Evolutionary conservation across 1,140 invertebrate genomes (phyloP).

Genomic region (Melitaea cinxia): DNA sequence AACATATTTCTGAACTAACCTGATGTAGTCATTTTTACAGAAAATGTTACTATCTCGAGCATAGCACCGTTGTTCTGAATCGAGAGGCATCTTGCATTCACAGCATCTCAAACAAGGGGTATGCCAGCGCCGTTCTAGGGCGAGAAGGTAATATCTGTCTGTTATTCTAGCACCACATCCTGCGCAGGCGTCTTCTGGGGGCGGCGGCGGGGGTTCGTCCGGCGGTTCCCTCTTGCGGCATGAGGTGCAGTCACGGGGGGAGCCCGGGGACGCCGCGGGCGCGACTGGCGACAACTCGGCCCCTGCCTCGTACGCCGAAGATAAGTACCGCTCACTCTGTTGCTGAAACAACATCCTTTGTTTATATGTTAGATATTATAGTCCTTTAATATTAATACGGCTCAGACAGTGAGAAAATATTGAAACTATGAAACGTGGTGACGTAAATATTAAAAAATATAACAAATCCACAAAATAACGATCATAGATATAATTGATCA

Average conservation of each 20-base stretch:
- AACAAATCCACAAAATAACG: too few species aligned
- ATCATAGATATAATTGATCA: too few species aligned
- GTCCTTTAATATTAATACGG: too few species aligned
- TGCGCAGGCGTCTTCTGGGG: constrained; percentile 87
- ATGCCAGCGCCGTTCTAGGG: constrained; percentile 96
- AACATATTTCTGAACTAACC: constrained; percentile 84
- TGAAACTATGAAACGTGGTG: too few species aligned
- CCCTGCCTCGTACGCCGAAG: constrained; percentile 86
- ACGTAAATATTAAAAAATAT: too few species aligned
- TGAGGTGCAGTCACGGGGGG: constrained; percentile 78
- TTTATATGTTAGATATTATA: not conserved
- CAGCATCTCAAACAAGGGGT: constrained; percentile 94
- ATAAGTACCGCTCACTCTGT: constrained; percentile 84
- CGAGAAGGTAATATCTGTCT: constrained; percentile 95
- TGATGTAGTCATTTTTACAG: constrained; percentile 98
- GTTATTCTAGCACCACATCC: constrained; percentile 92
- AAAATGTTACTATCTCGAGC: constrained; percentile 96
- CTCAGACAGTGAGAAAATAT: too few species aligned
- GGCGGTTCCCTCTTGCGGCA: constrained; percentile 79
- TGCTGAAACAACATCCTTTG: constrained; percentile 70
- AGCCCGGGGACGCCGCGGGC: constrained; percentile 82
- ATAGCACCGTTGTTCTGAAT: constrained; percentile 96
- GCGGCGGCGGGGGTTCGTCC: constrained; percentile 62
- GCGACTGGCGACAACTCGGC: constrained; percentile 87
- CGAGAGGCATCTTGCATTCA: constrained; percentile 94